phyloP scores from a whole-genome alignment of 2,888 invertebrate species.

The Arrhopalites spinosus region DNA sequence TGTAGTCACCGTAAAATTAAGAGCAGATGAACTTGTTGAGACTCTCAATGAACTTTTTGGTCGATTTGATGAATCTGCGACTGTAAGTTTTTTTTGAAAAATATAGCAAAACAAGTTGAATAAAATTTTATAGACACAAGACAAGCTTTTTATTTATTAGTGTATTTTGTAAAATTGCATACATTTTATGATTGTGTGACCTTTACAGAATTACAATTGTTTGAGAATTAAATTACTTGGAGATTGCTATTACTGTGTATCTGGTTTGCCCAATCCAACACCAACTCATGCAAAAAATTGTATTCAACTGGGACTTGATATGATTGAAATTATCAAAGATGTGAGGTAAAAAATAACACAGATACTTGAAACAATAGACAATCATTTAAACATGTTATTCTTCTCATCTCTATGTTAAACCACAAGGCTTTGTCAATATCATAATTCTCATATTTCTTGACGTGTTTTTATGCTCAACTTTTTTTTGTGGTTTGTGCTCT shows the following conservation, averaged over 20 bases:
- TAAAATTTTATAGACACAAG: too few species aligned
- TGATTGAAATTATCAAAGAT: constrained; percentile 67
- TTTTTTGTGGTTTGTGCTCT: too few species aligned
- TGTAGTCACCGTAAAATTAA: constrained; percentile 81
- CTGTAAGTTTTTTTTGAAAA: constrained; percentile 66
- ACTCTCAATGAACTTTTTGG: constrained; percentile 89
- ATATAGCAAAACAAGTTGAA: too few species aligned
- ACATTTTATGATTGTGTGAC: not conserved
- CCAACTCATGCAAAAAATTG: constrained; percentile 85
- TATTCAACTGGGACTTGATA: constrained; percentile 86
- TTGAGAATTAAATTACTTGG: constrained; percentile 89
- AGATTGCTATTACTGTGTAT: constrained; percentile 92
- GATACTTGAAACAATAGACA: too few species aligned
- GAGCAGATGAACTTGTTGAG: constrained; percentile 80
- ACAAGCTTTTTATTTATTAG: too few species aligned
- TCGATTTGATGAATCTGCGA: constrained; percentile 87
- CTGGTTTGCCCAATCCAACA: constrained; percentile 79
- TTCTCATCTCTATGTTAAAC: too few species aligned
- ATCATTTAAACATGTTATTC: not conserved
- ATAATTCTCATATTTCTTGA: too few species aligned
- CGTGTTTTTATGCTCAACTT: too few species aligned
- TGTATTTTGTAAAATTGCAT: not conserved
- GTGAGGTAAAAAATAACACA: too few species aligned
- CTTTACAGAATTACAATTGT: constrained; percentile 59
- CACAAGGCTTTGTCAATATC: too few species aligned